phyloP scores from a whole-genome alignment of 2,888 invertebrate species.

The Stegana nigrithorax region DNA sequence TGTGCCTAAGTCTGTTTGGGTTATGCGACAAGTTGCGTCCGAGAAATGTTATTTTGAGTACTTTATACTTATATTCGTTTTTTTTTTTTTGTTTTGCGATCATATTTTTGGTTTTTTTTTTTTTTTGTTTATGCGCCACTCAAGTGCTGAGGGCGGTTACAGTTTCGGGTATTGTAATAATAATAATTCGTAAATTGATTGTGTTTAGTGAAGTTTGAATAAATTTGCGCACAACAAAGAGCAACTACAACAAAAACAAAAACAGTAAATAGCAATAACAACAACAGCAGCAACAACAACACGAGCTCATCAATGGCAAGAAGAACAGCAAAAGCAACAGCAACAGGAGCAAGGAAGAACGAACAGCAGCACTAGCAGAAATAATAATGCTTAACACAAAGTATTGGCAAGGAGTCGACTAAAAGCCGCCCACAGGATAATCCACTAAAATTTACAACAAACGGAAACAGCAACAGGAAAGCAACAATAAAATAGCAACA shows the following conservation, averaged over 20 bases:
- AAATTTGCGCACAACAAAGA: slow-evolving; percentile 48
- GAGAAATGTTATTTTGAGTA: slow-evolving; percentile 3
- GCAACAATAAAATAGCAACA: slow-evolving; percentile 35
- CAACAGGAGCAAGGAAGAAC: neutral
- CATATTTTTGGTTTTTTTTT: neutral
- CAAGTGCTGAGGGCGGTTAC: slow-evolving; percentile 1
- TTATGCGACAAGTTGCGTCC: slow-evolving; percentile 2
- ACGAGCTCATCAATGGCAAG: no score
- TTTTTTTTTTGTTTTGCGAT: neutral
- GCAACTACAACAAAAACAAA: neutral
- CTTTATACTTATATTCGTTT: no score
- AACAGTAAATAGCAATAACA: no score
- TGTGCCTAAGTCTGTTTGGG: neutral
- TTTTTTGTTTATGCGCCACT: no score
- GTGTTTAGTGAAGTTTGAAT: slow-evolving; percentile 63
- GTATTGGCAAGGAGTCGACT: slow-evolving; percentile 32
- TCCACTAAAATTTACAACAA: slow-evolving; percentile 62
- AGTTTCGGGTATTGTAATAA: slow-evolving; percentile 47
- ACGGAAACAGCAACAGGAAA: slow-evolving; percentile 61
- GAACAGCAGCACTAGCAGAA: neutral
- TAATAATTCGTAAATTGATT: slow-evolving; percentile 62
- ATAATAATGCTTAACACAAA: neutral
- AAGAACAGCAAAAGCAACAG: slow-evolving; percentile 17
- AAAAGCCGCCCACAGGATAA: slow-evolving; percentile 49
- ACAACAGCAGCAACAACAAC: neutral